Conservation (phyloP, 2,888 invertebrate genomes). For the Leucophenga maculata region DNA sequence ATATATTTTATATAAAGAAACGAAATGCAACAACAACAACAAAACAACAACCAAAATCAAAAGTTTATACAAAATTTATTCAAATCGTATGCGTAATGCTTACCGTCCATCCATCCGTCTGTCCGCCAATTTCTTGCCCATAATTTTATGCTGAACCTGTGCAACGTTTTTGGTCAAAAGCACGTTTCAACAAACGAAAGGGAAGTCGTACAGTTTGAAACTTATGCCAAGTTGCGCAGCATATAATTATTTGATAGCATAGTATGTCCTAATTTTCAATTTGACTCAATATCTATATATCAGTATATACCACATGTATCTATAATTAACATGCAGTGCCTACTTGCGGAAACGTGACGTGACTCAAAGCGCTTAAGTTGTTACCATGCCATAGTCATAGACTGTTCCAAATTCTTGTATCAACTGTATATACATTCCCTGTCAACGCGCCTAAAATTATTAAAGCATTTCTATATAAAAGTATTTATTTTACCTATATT, state of each 20-base stretch:
- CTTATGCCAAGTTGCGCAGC: background rate
- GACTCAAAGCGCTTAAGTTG: constrained; percentile 47
- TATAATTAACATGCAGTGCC: constrained; percentile 16
- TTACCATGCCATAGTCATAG: constrained; percentile 24
- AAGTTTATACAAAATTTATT: constrained; percentile 52
- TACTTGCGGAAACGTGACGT: constrained; percentile 37
- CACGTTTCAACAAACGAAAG: constrained; percentile 60
- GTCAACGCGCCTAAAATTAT: constrained; percentile 1
- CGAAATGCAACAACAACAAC: constrained; percentile 42
- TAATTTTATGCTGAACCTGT: constrained; percentile 56
- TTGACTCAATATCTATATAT: background rate
- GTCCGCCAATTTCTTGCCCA: constrained; percentile 59
- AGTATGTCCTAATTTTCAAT: constrained; percentile 15
- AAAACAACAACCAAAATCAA: constrained; percentile 28
- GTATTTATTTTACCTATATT: too few species aligned
- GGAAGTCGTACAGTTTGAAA: constrained; percentile 54
- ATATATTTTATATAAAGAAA: background rate
- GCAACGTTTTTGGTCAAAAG: constrained; percentile 8
- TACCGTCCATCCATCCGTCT: constrained; percentile 22
- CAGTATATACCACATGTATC: background rate
- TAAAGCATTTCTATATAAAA: background rate
- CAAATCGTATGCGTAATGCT: constrained; percentile 57
- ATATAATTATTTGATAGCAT: background rate
- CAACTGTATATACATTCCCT: too few species aligned
- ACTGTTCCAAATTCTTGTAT: constrained; percentile 53